Base-by-base conservation (phyloP, 2,113 vertebrate genomes). In the Pelusios castaneus region DNA sequence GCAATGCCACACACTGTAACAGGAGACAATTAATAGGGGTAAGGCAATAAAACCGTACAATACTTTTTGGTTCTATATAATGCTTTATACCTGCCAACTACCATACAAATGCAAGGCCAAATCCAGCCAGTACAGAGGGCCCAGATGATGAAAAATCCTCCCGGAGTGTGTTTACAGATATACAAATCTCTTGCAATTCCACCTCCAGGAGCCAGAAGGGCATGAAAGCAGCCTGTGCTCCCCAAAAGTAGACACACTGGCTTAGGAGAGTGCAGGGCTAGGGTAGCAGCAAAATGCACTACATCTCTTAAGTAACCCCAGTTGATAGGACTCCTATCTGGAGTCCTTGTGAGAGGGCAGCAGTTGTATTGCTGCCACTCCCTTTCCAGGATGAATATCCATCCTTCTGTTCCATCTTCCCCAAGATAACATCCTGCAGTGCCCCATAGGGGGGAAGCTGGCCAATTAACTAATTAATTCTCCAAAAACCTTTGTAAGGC, bases 271-370 rank as follows among this genome's bases (percentile, higher is more conserved):
- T 63, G 17, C 52, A 49, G 43, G 16, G 78, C 22, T 55, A 89
- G 56, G 14, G 16, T 19, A 70, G 43, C 77, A 79, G 1, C 67
- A 55, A 85, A 63, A 84, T 80, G 49, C 4, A 1, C n/a, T 88
- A 13, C 84, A 85, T 90, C 70, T 85, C 7, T 34, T 82, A 70
- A 76, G 29, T 60, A 67, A 13, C 11, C 91, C 16, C 47, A 87
- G 84, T 60, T 82, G 87, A 87, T 85, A 83, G 70, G 91, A 92
- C 84, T 81, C 22, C 75, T 88, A 80, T 67, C 34, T 92, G 45
- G 84, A 87, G 14, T 47, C 73, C 0, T 7, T 89, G 88, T 84
- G 73, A 13, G 2, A 12, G 2, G 10, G 12, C 9, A 88, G 16
- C 3, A 24, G 31, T 49, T 78, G 49, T 4, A 43, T 21, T 45